phyloP scores from a whole-genome alignment of 2,113 vertebrate species.

The Aplodontia rufa region DNA sequence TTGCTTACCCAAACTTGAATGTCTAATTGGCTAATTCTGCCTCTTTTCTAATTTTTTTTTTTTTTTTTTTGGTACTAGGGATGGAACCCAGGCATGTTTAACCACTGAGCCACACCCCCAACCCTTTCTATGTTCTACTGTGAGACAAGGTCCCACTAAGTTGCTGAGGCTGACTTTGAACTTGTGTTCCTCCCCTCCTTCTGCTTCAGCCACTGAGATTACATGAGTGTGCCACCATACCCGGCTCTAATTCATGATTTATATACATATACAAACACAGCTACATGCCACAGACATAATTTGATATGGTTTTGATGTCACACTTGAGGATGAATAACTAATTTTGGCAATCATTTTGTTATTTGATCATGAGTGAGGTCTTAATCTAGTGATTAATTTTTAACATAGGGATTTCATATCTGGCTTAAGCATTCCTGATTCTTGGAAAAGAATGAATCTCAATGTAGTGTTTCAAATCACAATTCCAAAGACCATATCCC shows the following conservation, averaged over 20 bases:
- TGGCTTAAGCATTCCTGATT: background rate
- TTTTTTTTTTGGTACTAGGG: no score
- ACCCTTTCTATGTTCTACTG: no score
- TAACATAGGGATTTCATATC: background rate
- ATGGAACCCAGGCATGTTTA: no score
- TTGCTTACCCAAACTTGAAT: constrained; percentile 1
- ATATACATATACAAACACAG: background rate
- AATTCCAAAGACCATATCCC: background rate
- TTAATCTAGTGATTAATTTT: background rate
- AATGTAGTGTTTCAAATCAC: background rate
- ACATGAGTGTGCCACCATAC: no score
- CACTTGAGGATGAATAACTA: background rate
- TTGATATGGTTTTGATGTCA: background rate
- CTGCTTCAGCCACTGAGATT: no score
- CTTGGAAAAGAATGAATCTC: background rate
- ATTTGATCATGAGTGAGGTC: background rate
- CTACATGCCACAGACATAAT: background rate
- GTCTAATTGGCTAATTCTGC: background rate
- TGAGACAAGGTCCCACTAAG: no score
- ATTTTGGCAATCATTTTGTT: constrained; percentile 23
- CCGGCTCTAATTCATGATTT: background rate
- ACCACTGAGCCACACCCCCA: no score
- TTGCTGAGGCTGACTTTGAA: no score
- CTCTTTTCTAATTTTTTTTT: no score
- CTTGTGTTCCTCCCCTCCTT: no score